These are phyloP conservation scores for Drosophila seguyi DNA, from an alignment of 1,140 invertebrate species.

Conservation along the genomic window DNA sequence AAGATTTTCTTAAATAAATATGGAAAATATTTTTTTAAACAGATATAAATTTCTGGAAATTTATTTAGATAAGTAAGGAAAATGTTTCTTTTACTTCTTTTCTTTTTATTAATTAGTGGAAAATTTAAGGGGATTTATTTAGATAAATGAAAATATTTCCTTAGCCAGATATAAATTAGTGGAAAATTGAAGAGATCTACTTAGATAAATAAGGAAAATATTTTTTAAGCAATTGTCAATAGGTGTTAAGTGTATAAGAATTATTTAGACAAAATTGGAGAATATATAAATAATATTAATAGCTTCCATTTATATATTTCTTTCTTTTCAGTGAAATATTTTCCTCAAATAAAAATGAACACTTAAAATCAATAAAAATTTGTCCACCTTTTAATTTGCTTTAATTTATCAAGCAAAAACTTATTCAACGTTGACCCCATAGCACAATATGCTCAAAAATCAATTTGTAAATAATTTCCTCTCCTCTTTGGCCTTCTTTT, in stretches of 20 bases:
- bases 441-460: constrained; percentile 3
- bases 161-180: neutral
- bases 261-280: neutral
- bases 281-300: neutral
- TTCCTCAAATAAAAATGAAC: neutral
- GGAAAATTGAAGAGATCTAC: neutral
- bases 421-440: constrained; percentile 7
- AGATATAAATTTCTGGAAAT: too few relatives aligned
- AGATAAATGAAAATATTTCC: neutral
- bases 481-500: neutral
- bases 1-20: too few relatives aligned
- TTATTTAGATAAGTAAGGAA: too few relatives aligned
- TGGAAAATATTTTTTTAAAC: too few relatives aligned
- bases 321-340: neutral
- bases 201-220: neutral
- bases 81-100: too few relatives aligned
- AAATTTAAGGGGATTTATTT: too few relatives aligned
- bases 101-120: too few relatives aligned
- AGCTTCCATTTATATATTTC: too few relatives aligned
- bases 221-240: too few relatives aligned
- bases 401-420: constrained; percentile 2
- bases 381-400: neutral
- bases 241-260: too few relatives aligned
- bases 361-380: neutral
- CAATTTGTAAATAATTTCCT: constrained; percentile 22